Conservation (phyloP, 2,113 vertebrate species). For the Leucosticte australis region DNA sequence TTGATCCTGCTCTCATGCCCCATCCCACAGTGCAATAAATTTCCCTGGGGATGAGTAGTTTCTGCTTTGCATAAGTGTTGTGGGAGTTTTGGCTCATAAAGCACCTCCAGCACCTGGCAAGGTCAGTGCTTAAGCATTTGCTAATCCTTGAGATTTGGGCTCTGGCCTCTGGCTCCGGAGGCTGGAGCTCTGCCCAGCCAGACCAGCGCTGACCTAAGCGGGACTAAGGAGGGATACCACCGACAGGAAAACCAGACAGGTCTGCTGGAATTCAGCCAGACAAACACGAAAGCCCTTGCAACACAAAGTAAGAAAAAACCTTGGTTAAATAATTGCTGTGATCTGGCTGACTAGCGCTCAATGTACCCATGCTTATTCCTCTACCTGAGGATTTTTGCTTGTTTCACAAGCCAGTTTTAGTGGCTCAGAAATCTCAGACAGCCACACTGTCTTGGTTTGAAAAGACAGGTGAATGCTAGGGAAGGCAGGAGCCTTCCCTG, state of each 20-base stretch:
- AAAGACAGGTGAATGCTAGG: not conserved
- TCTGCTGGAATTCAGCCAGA: not conserved
- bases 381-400: not conserved
- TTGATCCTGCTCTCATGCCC: not conserved
- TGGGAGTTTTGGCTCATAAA: not conserved
- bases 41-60: not conserved
- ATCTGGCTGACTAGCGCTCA: rapidly evolving
- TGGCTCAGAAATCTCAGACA: not conserved
- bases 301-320: not conserved
- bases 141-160: not conserved
- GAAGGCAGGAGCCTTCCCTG: no score
- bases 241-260: not conserved
- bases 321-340: not conserved
- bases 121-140: not conserved
- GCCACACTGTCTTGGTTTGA: not conserved
- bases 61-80: not conserved
- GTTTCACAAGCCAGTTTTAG: not conserved
- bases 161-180: not conserved
- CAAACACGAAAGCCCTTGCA: not conserved
- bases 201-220: rapidly evolving
- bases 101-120: not conserved
- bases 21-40: not conserved
- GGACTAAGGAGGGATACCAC: not conserved
- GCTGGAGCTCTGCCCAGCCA: not conserved
- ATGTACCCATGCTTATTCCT: rapidly evolving